Conservation (phyloP, 2,797 vertebrate genomes). For the Phalanger gymnotis region DNA sequence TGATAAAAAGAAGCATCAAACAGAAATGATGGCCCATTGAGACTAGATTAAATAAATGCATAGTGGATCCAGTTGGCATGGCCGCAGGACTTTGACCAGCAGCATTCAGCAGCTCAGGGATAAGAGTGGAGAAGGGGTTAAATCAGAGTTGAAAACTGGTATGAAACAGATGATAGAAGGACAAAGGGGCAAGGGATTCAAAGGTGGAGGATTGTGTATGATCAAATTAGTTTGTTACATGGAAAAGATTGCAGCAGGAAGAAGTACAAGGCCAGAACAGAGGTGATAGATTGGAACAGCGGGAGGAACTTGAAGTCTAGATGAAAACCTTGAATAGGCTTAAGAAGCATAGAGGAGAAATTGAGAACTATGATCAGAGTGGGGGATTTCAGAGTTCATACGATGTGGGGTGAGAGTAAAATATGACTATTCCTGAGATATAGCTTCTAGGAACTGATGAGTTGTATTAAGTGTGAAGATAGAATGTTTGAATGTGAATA, state of each 20-base stretch:
- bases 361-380: neutral
- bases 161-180: neutral
- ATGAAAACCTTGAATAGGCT: neutral
- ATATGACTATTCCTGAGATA: neutral
- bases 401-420: neutral
- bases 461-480: neutral
- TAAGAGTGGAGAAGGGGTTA: neutral
- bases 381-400: neutral
- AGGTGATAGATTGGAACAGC: neutral
- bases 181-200: neutral
- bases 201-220: neutral
- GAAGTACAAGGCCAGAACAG: neutral
- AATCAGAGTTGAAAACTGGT: neutral
- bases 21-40: neutral
- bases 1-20: neutral
- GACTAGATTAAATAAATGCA: neutral
- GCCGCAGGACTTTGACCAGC: neutral
- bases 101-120: neutral
- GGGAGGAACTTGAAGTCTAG: neutral
- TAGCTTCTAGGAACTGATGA: neutral
- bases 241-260: neutral
- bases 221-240: neutral
- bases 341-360: neutral
- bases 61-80: neutral
- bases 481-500: neutral